Evolutionary conservation across 1,140 invertebrate genomes (phyloP), one percentile per base, ranked within the genome.

Genomic region (Bombus impatiens): DNA sequence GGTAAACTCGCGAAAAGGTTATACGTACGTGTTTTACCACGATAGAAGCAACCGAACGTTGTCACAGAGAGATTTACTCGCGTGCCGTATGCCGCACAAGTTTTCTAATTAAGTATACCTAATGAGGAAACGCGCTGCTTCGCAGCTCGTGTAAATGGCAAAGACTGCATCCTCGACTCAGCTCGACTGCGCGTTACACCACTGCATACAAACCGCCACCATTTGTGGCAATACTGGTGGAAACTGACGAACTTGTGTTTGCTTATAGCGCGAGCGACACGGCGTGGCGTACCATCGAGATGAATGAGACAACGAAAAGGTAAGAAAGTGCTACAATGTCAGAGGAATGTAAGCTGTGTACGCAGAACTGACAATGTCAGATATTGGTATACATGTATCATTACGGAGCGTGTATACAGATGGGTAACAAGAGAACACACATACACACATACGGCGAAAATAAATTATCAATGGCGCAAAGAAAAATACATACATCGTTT

Each of bases 91-190:
- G 13, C 15, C 42, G 42, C 6, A 8, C 75, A 88, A 86, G 84
- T 88, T 88, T 88, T 82, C 87, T 86, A 88, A 86, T 86, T 86
- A 88, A 88, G 87, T 57, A 57, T 44, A 82, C 57, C 84, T 82
- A 88, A 88, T 78, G 87, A 72, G 78, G 77, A 86, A 86, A 82
- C 87, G 59, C 74, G 72, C 1, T 59, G 77, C 53, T 28, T 57
- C 47, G 65, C 28, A 59, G 44, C 3, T 59, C 15, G 59, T 83
- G 80, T 71, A 83, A 83, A 83, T 78, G 80, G 53, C 32, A 47
- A 74, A 62, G 59, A 71, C 80, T 77, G 47, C 65, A 40, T n/a
- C 47, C 35, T 40, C 28, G 40, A 22, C 77, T 12, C 32, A 13
- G 47, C 8, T 28, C 10, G 22, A 47, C 9, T 44, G 2, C 28